Evolutionary conservation across 2,888 invertebrate genomes (phyloP), one percentile per base, ranked within the genome.

Genomic region (Troides oblongomaculatus): DNA sequence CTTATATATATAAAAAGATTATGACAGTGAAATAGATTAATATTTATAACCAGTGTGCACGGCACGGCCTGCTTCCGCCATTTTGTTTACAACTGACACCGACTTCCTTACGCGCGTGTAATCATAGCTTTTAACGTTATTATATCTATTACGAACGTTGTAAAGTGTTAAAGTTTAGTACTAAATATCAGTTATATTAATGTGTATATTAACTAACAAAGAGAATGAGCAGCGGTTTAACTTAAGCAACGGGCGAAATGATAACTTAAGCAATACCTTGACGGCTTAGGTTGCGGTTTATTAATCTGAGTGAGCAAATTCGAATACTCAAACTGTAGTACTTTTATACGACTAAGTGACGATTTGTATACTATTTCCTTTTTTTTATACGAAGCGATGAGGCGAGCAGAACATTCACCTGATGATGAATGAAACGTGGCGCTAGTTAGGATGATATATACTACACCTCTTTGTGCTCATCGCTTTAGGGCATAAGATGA

Each of bases 91-190:
- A 21, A 57, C 21, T 50, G 14, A 25, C 25, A 53, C 23, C 17
- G 25, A 62, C 50, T 53, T 62, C 62, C 62, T 50, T 62, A 62
- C 43, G 21, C 21, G 21, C 12, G 21, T 21, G 25, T 62, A 62
- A 63, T 63, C n/a, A 53, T 36, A 62, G 7, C 17, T 2, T 23
- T 30, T 17, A 10, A 23, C 21, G 46, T 25, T 62, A 62, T 62
- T 46, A 23, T 25, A 46, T 50, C 50, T 25, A 63, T 63, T 63
- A 63, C n/a, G 63, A 23, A n/a, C 14, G 53, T 30, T 63, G 53
- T 63, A 53, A 63, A 63, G 30, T 53, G 14, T 36, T n/a, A 30
- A 53, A 50, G 21, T 10, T 62, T 43, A 62, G 5, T 21, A 23
- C 14, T 23, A 3, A n/a, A 0, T 25, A 25, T 63, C 30, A 63